These are phyloP conservation scores for Cyprinodon diabolis DNA, from an alignment of 2,797 vertebrate genomes.

Conservation along the genomic window DNA sequence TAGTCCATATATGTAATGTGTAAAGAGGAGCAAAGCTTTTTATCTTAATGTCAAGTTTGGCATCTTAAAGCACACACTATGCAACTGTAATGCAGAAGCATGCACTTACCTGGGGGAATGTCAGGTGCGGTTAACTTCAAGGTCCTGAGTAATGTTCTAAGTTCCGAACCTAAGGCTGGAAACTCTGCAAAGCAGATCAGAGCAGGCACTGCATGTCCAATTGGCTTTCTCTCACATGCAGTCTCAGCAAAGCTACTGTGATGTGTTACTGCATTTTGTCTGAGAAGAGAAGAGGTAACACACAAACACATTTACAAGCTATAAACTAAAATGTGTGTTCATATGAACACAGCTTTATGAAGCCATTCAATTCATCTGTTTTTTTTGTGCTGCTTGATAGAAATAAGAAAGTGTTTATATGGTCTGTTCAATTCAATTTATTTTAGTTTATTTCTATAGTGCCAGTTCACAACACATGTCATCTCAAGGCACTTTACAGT, in stretches of 20 bases:
- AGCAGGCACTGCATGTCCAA: conserved; percentile 64
- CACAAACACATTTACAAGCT: conserved; percentile 6
- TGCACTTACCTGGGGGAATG: conserved; percentile 55
- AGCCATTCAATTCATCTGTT: not conserved
- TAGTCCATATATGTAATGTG: not conserved
- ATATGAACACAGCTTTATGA: not conserved
- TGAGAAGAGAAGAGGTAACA: not conserved
- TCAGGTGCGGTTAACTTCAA: conserved; percentile 72
- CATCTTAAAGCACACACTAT: conserved; percentile 7
- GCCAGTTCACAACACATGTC: no score
- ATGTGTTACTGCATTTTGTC: conserved; percentile 26
- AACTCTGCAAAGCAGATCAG: conserved; percentile 55
- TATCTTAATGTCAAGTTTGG: conserved; percentile 32
- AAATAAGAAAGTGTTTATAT: not conserved
- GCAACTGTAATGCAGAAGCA: conserved; percentile 9
- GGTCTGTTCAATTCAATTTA: not conserved
- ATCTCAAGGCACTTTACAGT: no score
- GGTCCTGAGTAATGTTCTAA: conserved; percentile 67
- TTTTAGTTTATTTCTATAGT: no score
- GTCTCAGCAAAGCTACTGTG: conserved; percentile 20
- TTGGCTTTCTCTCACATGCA: conserved; percentile 45
- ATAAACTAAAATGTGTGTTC: conserved; percentile 17
- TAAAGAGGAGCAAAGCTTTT: not conserved
- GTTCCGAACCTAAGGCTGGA: conserved; percentile 48
- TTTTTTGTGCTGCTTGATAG: no score